Evolutionary conservation across 2,888 invertebrate genomes (phyloP), one percentile per base, ranked within the genome.

Genomic region (Trichopria drosophilae): DNA sequence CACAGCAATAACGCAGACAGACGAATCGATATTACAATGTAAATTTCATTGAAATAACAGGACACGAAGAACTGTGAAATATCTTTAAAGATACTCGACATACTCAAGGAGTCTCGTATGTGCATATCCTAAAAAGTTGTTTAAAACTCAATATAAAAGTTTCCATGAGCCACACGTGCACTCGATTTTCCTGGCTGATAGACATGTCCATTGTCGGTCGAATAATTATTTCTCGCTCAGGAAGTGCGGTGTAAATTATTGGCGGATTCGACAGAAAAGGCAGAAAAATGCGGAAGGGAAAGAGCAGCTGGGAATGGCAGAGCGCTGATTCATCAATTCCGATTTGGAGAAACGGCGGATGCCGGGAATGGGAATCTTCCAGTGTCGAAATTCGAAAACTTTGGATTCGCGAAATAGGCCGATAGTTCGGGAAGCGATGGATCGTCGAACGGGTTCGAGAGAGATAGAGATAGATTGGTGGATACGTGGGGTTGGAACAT

Each of bases 301-400:
- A 50, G 15, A 19, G 29, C 15, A 35, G 22, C 12, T 24, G 15
- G 29, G 18, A 35, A 20, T 43, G 50, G 48, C 44, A 36, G 43
- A 44, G 49, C 23, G 34, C 43, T 16, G 43, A 37, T 50, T 53
- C 53, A 53, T 53, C 53, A 50, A 53, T 50, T 53, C 35, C 26
- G 50, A 53, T 53, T 50, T 49, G 41, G 26, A 18, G 9, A 44
- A 24, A 20, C 31, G 40, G 12, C 24, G 22, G 49, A 36, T 45
- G 35, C 32, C 40, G 32, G 41, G 28, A 42, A n/a, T 24, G 10
- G 10, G 24, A 24, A 9, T 9, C 6, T 9, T 37, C 31, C n/a
- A 18, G 16, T 10, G n/a, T 9, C 28, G 45, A 55, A 57, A 53
- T 57, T 50, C 51, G 47, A 49, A 55, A 59, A 59, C 50, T 56